Percentiles rank a stretch among this genome's conserved stretches.
Conservation (phyloP, 37 sponge, comb jelly and placozoan genomes). For the Geodia barretti region DNA sequence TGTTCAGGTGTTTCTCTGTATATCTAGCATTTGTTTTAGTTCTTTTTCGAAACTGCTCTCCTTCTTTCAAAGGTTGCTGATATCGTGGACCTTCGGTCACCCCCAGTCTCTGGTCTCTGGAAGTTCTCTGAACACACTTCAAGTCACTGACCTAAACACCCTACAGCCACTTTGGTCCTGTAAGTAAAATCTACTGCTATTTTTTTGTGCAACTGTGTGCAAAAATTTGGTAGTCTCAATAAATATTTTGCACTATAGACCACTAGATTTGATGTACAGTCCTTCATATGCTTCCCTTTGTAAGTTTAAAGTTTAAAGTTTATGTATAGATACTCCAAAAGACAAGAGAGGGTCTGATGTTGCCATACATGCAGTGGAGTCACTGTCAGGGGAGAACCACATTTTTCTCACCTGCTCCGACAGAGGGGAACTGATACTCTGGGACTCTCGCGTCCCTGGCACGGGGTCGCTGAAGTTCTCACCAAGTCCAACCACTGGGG, state of each 20-base stretch:
- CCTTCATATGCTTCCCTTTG: slow-evolving; percentile 31
- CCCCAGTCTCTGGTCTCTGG: slow-evolving; percentile 24
- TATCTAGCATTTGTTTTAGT: too few species aligned
- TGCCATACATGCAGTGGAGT: too few species aligned
- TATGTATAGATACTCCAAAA: too few species aligned
- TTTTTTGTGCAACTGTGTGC: too few species aligned
- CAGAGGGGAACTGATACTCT: slow-evolving; percentile 12
- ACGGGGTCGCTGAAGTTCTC: background rate
- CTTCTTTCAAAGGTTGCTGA: background rate
- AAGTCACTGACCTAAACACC: slow-evolving; percentile 18
- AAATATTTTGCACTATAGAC: too few species aligned
- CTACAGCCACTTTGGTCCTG: background rate
- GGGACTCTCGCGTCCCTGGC: background rate
- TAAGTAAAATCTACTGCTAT: too few species aligned
- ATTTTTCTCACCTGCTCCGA: background rate
- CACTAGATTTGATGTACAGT: too few species aligned
- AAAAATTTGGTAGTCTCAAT: too few species aligned
- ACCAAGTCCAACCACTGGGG: background rate
- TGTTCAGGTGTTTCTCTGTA: too few species aligned
- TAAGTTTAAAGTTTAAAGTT: too few species aligned
- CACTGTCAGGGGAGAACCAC: too few species aligned
- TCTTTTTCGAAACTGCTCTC: background rate
- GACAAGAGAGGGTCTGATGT: too few species aligned
- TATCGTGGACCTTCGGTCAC: slow-evolving; percentile 11
- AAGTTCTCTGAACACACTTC: background rate